Conservation (phyloP, 92 coral and sea anemone genomes). For the Heteractis magnifica region DNA sequence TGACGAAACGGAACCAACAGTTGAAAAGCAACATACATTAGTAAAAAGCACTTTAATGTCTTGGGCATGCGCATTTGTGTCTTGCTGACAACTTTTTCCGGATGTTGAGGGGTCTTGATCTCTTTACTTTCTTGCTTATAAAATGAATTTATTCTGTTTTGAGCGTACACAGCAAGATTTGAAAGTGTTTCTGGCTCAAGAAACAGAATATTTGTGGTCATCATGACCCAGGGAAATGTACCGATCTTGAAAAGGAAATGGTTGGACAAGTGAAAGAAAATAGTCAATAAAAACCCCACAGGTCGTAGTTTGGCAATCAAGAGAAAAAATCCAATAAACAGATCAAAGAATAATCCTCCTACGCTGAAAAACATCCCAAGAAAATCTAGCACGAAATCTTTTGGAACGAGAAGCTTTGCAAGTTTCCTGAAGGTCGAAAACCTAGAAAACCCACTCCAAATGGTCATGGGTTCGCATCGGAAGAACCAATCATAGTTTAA, state of each 20-base stretch:
- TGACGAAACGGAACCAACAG: slow-evolving; percentile 44
- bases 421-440: slow-evolving; percentile 28
- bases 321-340: slow-evolving; percentile 47
- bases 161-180: not conserved
- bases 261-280: slow-evolving; percentile 45
- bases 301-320: slow-evolving; percentile 28
- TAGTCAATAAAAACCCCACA: slow-evolving; percentile 23
- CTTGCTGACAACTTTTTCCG: not conserved
- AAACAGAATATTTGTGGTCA: slow-evolving; percentile 37
- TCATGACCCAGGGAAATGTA: slow-evolving; percentile 71
- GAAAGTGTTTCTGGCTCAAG: slow-evolving; percentile 39
- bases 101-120: not conserved
- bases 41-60: slow-evolving; percentile 35
- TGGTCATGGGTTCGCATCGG: slow-evolving; percentile 54
- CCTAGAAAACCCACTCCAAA: slow-evolving; percentile 42
- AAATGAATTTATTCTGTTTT: not conserved
- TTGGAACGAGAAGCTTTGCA: slow-evolving; percentile 32
- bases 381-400: slow-evolving; percentile 16
- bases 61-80: slow-evolving; percentile 19
- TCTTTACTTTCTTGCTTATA: not conserved
- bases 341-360: slow-evolving; percentile 53
- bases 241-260: slow-evolving; percentile 58
- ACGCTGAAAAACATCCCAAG: slow-evolving; percentile 54
- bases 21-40: slow-evolving; percentile 43
- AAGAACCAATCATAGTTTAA: slow-evolving; percentile 57